Evolutionary conservation across 2,888 invertebrate species (phyloP), one percentile per base, ranked within the genome.

Genomic region (Abrostola triplasia): DNA sequence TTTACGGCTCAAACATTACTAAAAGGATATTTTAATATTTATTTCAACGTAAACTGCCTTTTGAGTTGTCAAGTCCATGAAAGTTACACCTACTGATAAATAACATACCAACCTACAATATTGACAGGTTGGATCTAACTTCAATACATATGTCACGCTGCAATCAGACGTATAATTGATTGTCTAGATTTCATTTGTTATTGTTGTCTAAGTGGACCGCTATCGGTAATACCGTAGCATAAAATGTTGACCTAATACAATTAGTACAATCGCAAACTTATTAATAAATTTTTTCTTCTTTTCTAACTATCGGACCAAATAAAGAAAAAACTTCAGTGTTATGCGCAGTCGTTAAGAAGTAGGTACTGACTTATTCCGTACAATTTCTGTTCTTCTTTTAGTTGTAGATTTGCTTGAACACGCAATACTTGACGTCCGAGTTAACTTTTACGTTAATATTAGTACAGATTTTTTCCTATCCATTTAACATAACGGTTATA

Each of bases 401-500:
- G 53, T 61, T 49, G 41, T 58, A 63, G 36, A 55, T 64, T 71
- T 44, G 35, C 41, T 58, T n/a, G 53, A 59, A 58, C 61, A 63
- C 61, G 58, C 57, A 64, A 54, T 63, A 64, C 62, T 68, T 64
- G 58, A 50, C 50, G 59, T 37, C 64, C n/a, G 37, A 67, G 56
- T 70, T 57, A 67, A 41, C 56, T 65, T 75, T 41, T 7, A 62
- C 36, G 42, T 64, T 56, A 69, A 50, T 50, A 53, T 80, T 82
- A 79, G 81, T 77, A 75, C 76, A 79, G 76, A 51, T 75, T 74
- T 76, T 69, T 70, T 70, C 53, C 56, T 68, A 70, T 68, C 73
- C 76, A 79, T 82, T 81, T 78, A 77, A 81, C 75, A 42, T 57
- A 60, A 64, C 72, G 57, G 80, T 81, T 82, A 81, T 80, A 84